Evolutionary conservation across 2,113 vertebrate genomes (phyloP).

Genomic region (Platanista minor): DNA sequence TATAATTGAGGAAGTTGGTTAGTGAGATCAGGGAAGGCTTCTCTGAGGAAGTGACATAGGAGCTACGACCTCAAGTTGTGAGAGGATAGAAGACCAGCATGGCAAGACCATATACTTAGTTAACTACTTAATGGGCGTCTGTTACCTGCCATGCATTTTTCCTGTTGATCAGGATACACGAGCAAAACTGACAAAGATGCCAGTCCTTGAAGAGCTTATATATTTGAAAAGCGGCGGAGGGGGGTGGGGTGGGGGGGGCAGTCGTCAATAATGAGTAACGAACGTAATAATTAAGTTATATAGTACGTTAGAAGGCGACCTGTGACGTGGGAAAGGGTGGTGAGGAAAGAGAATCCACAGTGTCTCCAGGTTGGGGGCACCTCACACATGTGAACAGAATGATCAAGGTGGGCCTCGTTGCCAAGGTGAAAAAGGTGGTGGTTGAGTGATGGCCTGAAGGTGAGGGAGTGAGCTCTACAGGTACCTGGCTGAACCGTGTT

Average conservation of each 20-base stretch:
- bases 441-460: neutral
- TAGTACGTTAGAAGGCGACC: neutral
- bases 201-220: neutral
- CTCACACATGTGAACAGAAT: too few relatives aligned
- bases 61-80: neutral
- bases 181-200: neutral
- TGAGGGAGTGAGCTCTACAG: neutral
- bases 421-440: neutral
- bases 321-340: neutral
- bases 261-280: neutral
- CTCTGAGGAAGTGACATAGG: neutral
- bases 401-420: neutral
- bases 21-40: neutral
- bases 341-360: neutral
- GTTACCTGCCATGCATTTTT: neutral
- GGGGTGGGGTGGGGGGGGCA: rapidly evolving
- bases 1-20: neutral
- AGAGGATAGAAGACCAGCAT: neutral
- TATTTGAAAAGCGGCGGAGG: neutral
- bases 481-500: neutral
- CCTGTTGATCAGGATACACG: neutral
- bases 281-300: neutral
- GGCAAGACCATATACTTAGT: neutral
- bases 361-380: too few relatives aligned
- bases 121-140: neutral